Evolutionary conservation across 1,140 invertebrate species (phyloP).

Genomic region (Portunus trituberculatus): DNA sequence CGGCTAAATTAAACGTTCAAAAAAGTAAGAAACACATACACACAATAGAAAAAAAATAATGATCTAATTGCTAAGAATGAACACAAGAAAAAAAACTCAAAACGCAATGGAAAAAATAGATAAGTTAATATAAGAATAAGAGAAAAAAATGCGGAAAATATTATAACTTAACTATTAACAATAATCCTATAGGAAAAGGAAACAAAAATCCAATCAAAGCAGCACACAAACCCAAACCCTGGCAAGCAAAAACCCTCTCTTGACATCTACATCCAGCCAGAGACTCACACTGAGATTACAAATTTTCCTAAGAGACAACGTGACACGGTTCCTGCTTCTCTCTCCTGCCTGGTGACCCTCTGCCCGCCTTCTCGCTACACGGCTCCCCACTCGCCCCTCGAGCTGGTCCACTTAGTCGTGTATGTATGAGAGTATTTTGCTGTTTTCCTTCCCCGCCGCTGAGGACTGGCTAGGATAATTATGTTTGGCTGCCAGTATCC

Average conservation of each 20-base stretch:
- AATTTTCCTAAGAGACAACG: not conserved
- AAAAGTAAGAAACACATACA: too few relatives aligned
- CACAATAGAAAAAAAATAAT: too few relatives aligned
- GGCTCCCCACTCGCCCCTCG: conserved; percentile 56
- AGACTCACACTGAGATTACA: not conserved
- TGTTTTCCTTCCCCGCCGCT: not conserved
- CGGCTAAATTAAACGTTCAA: not conserved
- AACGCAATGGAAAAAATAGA: too few relatives aligned
- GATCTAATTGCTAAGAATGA: not conserved
- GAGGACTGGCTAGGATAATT: conserved; percentile 51
- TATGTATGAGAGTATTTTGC: conserved; percentile 66
- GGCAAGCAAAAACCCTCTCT: not conserved
- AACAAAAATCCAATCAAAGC: too few relatives aligned
- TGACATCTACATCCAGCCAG: not conserved
- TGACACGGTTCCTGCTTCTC: not conserved
- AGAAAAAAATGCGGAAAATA: too few relatives aligned
- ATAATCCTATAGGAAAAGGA: too few relatives aligned
- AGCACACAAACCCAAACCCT: too few relatives aligned
- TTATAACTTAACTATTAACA: too few relatives aligned
- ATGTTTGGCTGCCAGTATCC: conserved; percentile 54
- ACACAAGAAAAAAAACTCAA: not conserved
- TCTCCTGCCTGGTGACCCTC: not conserved
- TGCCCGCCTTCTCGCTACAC: not conserved
- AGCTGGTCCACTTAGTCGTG: conserved; percentile 51
- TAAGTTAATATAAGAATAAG: too few relatives aligned